Conservation (phyloP, 1,140 invertebrate species). For the Drosophila triauraria region DNA sequence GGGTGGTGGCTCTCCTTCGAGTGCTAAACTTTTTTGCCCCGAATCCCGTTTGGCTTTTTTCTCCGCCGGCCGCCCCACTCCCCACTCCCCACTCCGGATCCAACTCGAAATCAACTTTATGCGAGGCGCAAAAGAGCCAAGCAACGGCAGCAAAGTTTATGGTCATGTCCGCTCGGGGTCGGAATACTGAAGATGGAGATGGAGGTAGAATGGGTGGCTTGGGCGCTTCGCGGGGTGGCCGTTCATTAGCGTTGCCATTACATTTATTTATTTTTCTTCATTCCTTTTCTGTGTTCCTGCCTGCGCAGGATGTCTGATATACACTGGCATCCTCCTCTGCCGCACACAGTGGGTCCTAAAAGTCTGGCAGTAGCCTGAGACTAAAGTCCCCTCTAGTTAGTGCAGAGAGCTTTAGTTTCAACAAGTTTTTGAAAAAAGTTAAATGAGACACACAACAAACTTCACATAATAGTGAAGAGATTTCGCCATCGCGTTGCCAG, state of each 20-base stretch:
- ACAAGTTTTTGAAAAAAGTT: constrained; percentile 50
- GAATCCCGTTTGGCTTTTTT: constrained; percentile 43
- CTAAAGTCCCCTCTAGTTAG: constrained; percentile 23
- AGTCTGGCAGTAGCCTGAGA: constrained; percentile 9
- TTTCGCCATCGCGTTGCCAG: constrained; percentile 2
- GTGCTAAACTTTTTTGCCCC: constrained; percentile 61
- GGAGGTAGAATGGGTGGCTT: not conserved
- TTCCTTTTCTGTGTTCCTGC: constrained; percentile 25
- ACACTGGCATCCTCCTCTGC: constrained; percentile 4
- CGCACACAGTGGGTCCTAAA: constrained; percentile 25
- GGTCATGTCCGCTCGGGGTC: constrained; percentile 36
- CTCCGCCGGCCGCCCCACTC: not conserved
- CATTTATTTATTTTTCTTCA: constrained; percentile 61
- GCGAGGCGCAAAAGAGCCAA: constrained; percentile 17
- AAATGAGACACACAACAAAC: constrained; percentile 42
- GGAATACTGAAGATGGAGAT: not conserved
- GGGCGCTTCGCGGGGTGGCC: constrained; percentile 23
- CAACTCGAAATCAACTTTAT: constrained; percentile 53
- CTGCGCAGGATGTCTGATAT: constrained; percentile 41
- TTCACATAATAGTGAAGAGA: constrained; percentile 21
- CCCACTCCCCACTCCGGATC: not conserved
- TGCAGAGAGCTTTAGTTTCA: constrained; percentile 38
- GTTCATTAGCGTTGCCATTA: constrained; percentile 46
- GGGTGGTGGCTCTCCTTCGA: constrained; percentile 32
- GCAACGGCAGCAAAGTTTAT: constrained; percentile 53